A percentile compares a stretch with the other conserved stretches of the same genome.
Evolutionary conservation across 2,113 vertebrate genomes (phyloP).

Genomic region (Martes martes): DNA sequence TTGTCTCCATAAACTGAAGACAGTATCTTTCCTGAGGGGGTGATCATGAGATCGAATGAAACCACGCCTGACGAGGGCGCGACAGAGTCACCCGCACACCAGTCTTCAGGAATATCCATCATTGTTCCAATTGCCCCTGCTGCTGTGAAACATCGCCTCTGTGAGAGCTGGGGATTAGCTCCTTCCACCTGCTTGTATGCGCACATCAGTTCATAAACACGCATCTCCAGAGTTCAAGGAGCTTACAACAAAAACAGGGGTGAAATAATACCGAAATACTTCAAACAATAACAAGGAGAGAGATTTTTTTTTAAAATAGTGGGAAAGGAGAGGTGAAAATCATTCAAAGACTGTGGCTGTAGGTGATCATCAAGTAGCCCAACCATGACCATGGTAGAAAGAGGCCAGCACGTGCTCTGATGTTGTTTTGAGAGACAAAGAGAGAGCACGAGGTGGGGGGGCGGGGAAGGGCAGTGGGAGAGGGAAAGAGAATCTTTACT

Average conservation of each 20-base stretch:
- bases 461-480: not conserved
- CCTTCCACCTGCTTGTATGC: fast-evolving
- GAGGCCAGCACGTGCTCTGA: not conserved
- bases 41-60: not conserved
- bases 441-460: not conserved
- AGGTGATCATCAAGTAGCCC: no score
- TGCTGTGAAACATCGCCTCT: fast-evolving
- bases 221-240: not conserved
- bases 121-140: no score
- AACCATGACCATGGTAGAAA: not conserved
- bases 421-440: not conserved
- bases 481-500: not conserved
- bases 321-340: not conserved
- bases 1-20: not conserved
- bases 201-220: not conserved
- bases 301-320: not conserved
- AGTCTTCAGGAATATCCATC: no score
- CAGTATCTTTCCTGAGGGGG: not conserved
- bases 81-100: not conserved
- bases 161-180: fast-evolving
- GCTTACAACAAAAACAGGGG: not conserved
- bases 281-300: not conserved
- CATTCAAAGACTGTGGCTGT: not conserved
- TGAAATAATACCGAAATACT: not conserved
- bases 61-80: not conserved